A percentile compares a stretch with the other conserved stretches of the same genome.
Conservation (phyloP, 1,140 invertebrate genomes). For the Zaprionus africanus region DNA sequence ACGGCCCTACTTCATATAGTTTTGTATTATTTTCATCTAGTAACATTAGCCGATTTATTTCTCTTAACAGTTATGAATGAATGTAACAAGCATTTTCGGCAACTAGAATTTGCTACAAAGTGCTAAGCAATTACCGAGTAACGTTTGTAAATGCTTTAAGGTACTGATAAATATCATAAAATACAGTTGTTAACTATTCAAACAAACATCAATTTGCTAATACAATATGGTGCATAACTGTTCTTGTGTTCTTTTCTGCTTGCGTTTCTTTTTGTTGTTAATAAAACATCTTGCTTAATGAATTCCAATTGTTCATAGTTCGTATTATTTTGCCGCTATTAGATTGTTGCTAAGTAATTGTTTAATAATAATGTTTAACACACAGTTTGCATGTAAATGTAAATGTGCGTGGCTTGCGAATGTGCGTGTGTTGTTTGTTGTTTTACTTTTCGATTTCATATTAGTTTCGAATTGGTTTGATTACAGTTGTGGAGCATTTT, state of each 20-base stretch:
- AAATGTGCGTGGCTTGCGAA: slow-evolving; percentile 33
- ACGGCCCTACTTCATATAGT: neutral
- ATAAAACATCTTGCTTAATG: slow-evolving; percentile 55
- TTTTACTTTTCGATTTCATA: slow-evolving; percentile 39
- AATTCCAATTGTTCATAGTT: slow-evolving; percentile 7
- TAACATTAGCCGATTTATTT: slow-evolving; percentile 29
- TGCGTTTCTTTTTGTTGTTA: slow-evolving; percentile 4
- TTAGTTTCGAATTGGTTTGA: neutral
- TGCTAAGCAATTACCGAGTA: slow-evolving; percentile 46
- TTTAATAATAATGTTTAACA: neutral
- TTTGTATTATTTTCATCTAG: slow-evolving; percentile 19
- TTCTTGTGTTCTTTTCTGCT: neutral
- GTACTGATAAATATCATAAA: slow-evolving; percentile 60
- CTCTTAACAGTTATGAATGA: slow-evolving; percentile 28
- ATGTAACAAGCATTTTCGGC: slow-evolving; percentile 34
- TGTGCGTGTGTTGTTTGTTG: slow-evolving; percentile 19
- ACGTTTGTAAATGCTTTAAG: slow-evolving; percentile 68
- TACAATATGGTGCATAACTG: slow-evolving; percentile 53
- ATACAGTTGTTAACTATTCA: slow-evolving; percentile 57
- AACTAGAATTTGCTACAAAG: slow-evolving; percentile 53
- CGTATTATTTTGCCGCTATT: neutral
- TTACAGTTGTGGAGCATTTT: slow-evolving; percentile 49
- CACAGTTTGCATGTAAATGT: slow-evolving; percentile 17
- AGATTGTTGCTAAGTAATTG: neutral
- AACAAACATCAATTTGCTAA: slow-evolving; percentile 65